These are phyloP conservation scores for Dascyllus trimaculatus DNA, from an alignment of 2,113 vertebrate species.

Conservation along the genomic window DNA sequence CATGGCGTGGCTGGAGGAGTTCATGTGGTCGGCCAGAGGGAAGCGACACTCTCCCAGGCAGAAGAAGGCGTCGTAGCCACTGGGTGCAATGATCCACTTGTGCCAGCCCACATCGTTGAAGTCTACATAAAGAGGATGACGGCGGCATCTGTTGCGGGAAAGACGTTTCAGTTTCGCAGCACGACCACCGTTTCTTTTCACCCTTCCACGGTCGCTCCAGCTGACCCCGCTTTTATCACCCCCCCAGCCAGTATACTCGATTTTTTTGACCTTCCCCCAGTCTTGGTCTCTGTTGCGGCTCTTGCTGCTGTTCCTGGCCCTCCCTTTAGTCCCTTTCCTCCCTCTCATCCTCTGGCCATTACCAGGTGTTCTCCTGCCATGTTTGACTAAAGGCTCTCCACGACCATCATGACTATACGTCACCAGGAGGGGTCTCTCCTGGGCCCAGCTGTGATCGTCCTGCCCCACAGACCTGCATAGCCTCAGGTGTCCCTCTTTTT, in stretches of 20 bases:
- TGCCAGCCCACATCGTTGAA: constrained; percentile 89
- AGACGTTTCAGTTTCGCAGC: constrained; percentile 83
- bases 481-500: constrained; percentile 73
- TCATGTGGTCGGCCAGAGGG: constrained; percentile 89
- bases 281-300: constrained; percentile 60
- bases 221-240: constrained; percentile 47
- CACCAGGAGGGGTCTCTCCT: constrained; percentile 87
- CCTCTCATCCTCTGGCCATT: constrained; percentile 65
- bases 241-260: constrained; percentile 54
- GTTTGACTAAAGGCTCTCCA: constrained; percentile 81
- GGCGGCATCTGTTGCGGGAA: constrained; percentile 83
- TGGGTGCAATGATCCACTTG: constrained; percentile 89
- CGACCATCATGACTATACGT: constrained; percentile 87
- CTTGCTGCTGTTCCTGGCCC: constrained; percentile 66
- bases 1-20: constrained; percentile 89
- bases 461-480: constrained; percentile 83
- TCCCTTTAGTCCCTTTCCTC: constrained; percentile 71
- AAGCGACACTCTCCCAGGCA: constrained; percentile 89
- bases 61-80: constrained; percentile 89
- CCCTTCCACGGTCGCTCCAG: constrained; percentile 76
- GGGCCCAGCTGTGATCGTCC: constrained; percentile 85
- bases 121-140: constrained; percentile 88
- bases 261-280: constrained; percentile 50
- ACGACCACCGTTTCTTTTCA: constrained; percentile 83
- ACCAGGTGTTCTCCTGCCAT: constrained; percentile 64